Base-by-base conservation (phyloP, 2,888 invertebrate species). In the Anarsia innoxiella region DNA sequence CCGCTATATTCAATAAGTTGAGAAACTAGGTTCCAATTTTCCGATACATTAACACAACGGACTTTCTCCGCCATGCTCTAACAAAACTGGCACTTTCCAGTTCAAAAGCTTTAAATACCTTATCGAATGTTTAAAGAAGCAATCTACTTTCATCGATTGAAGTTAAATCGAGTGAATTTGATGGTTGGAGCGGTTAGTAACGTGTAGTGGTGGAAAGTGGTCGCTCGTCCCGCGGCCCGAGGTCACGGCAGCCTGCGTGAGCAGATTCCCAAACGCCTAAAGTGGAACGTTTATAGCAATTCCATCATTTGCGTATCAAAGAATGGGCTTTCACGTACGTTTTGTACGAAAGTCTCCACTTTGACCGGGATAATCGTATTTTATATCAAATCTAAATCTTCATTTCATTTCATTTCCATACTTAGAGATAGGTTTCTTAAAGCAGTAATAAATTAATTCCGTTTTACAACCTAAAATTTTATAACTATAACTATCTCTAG, bases 1-100 rank as follows among this genome's bases (percentile, higher is more conserved):
- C n/a, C n/a, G n/a, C n/a, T n/a, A n/a, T n/a, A n/a, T n/a, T n/a
- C n/a, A n/a, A n/a, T n/a, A n/a, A n/a, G n/a, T n/a, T 19, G 19
- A 3, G n/a, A 25, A 25, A 33, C 6, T 26, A 13, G 26, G 25
- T 10, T 10, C 9, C 25, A 25, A 33, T 33, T 33, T 33, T 14
- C 25, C 33, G 25, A 26, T n/a, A 12, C 32, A 32, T 32, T 33
- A 26, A 33, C 13, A 14, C 23, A 23, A 11, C 12, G 23, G 32
- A n/a, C 13, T 12, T 32, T 32, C n/a, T n/a, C n/a, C n/a, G n/a
- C n/a, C n/a, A 12, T 32, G 32, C 23, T 23, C 32, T 40, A 32
- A 40, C 37, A 30, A 32, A 40, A 40, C 29, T 33, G 30, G 27
- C 34, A 31, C 32, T 37, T 34, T 35, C 14, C 15, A 26, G 15